These are phyloP conservation scores for Theristicus caerulescens DNA, from an alignment of 2,113 vertebrate species.

Conservation along the genomic window DNA sequence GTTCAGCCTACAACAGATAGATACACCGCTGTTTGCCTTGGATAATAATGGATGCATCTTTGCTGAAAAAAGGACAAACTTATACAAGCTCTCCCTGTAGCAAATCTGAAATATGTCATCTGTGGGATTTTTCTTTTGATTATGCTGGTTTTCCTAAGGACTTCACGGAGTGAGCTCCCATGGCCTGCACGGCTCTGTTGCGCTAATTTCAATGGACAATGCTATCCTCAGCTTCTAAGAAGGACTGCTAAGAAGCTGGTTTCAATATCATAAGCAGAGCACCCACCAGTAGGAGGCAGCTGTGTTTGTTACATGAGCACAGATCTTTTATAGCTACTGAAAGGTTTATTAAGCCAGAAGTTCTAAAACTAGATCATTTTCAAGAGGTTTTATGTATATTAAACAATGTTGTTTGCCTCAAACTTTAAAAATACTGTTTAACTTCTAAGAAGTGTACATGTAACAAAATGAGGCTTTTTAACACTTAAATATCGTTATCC, in stretches of 20 bases:
- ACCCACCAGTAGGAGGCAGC: conserved; percentile 37
- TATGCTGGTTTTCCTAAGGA: not conserved
- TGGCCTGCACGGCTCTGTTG: not conserved
- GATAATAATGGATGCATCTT: not conserved
- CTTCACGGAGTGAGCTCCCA: not conserved
- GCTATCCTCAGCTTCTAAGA: not conserved
- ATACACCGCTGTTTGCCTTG: not conserved
- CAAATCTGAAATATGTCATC: not conserved
- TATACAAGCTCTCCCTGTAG: not conserved
- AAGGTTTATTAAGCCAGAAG: not conserved
- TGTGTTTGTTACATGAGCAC: not conserved
- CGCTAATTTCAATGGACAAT: not conserved
- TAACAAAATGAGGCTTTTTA: not conserved
- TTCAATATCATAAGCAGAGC: not conserved
- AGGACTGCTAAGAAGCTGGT: not conserved
- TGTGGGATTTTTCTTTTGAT: not conserved
- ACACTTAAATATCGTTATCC: not conserved
- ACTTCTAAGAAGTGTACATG: not conserved
- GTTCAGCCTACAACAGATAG: not conserved
- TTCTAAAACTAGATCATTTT: not conserved
- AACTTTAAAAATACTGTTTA: not conserved
- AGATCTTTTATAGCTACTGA: not conserved
- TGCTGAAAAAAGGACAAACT: not conserved
- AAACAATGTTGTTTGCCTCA: not conserved
- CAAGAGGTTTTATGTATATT: not conserved